Conservation (phyloP, 2,797 vertebrate genomes). For the Danio albolineatus region DNA sequence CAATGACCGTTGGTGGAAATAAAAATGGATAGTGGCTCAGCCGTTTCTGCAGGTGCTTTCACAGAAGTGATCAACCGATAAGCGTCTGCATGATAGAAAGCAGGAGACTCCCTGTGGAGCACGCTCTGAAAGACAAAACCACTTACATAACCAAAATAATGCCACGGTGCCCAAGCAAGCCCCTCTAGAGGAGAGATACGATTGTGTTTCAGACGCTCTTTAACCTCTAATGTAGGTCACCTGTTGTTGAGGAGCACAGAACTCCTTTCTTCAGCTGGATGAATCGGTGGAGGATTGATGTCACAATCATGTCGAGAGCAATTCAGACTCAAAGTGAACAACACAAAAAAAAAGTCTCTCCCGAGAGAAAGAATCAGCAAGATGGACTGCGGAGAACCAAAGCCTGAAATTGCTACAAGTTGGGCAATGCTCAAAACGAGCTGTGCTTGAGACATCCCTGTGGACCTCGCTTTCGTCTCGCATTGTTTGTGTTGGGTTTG, state of each 20-base stretch:
- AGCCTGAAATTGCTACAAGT: constrained; percentile 22
- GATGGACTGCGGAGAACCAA: constrained; percentile 53
- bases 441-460: constrained; percentile 33
- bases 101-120: constrained; percentile 19
- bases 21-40: constrained; percentile 2
- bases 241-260: constrained; percentile 62
- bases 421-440: constrained; percentile 19
- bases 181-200: constrained; percentile 56
- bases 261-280: constrained; percentile 46
- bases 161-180: constrained; percentile 63
- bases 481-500: constrained; percentile 65
- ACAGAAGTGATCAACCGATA: constrained; percentile 32
- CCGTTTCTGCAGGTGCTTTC: constrained; percentile 13
- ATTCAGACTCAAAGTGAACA: constrained; percentile 28
- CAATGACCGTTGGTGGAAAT: neutral
- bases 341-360: neutral
- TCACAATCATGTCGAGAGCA: constrained; percentile 18
- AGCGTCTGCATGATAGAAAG: constrained; percentile 24
- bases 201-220: constrained; percentile 56
- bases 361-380: constrained; percentile 49
- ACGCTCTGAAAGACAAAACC: constrained; percentile 58
- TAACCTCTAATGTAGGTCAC: constrained; percentile 55
- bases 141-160: constrained; percentile 63
- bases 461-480: constrained; percentile 57
- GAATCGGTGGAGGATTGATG: constrained; percentile 23